Percentiles rank a stretch among this genome's conserved stretches.
Conservation (phyloP, 92 coral and sea anemone genomes). For the Paragorgia papillata region DNA sequence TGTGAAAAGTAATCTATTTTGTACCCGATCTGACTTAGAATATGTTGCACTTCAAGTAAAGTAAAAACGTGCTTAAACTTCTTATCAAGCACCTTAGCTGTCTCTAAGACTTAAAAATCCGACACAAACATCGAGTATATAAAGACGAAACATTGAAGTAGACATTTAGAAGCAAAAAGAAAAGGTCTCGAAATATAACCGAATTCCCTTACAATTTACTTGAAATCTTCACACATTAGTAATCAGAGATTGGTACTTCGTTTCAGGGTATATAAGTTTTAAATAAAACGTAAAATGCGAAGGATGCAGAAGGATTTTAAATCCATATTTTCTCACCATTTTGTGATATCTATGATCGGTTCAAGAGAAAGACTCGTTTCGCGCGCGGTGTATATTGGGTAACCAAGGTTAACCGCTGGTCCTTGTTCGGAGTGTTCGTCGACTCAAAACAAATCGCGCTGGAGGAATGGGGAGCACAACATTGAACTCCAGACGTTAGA, state of each 20-base stretch:
- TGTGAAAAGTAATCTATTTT: too few species aligned
- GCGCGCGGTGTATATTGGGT: constrained; percentile 40
- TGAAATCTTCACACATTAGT: neutral
- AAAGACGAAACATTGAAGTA: neutral
- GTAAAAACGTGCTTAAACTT: too few species aligned
- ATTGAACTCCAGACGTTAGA: too few species aligned
- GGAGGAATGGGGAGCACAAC: too few species aligned
- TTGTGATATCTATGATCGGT: neutral
- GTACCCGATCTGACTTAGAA: too few species aligned
- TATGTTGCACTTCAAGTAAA: too few species aligned
- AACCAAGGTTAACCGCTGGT: constrained; percentile 5
- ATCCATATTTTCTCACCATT: constrained; percentile 8
- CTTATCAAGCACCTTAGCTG: too few species aligned
- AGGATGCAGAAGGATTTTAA: constrained; percentile 32
- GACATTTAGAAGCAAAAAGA: neutral
- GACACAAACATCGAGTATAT: too few species aligned
- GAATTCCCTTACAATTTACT: neutral
- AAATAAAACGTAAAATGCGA: neutral
- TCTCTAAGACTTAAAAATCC: too few species aligned
- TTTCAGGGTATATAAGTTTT: neutral
- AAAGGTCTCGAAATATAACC: neutral
- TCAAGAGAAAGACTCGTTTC: constrained; percentile 11
- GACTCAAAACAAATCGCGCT: constrained; percentile 5
- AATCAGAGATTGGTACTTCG: neutral
- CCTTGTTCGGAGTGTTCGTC: neutral